These are phyloP conservation scores for Anagrus nilaparvatae DNA, from an alignment of 1,140 invertebrate genomes.

Conservation along the genomic window DNA sequence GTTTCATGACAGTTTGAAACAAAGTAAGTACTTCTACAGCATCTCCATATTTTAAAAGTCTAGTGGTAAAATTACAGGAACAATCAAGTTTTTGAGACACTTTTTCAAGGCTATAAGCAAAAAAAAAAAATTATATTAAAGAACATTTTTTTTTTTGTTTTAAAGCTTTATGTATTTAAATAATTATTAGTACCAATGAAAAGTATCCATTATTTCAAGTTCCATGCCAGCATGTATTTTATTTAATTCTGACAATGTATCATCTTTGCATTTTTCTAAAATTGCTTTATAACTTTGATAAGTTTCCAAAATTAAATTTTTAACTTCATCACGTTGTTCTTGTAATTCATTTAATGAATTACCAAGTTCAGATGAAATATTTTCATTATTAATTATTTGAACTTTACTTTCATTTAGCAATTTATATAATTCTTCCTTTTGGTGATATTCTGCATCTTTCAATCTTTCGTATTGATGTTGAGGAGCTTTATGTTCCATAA, in stretches of 20 bases:
- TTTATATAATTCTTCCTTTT: conserved; percentile 62
- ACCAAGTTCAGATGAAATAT: conserved; percentile 58
- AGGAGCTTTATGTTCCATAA: conserved; percentile 63
- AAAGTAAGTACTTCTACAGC: conserved; percentile 70
- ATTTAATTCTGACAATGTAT: conserved; percentile 63
- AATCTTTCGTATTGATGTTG: conserved; percentile 70
- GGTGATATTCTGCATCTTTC: conserved; percentile 59
- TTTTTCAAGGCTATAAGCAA: conserved; percentile 52
- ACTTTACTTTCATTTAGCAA: conserved; percentile 60
- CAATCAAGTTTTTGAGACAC: conserved; percentile 70
- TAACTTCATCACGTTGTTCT: conserved; percentile 71
- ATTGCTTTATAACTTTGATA: conserved; percentile 72
- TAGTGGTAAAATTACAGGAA: conserved; percentile 71
- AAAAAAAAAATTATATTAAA: not conserved
- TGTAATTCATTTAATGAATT: conserved; percentile 72
- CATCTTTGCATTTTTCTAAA: conserved; percentile 67
- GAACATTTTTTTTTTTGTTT: not conserved
- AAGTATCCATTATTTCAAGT: conserved; percentile 76
- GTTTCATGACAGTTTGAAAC: conserved; percentile 62
- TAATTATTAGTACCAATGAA: conserved; percentile 51
- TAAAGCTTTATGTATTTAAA: not conserved
- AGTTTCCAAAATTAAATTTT: conserved; percentile 71
- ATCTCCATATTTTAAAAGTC: conserved; percentile 70
- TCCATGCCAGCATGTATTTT: conserved; percentile 72
- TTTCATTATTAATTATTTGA: conserved; percentile 63